phyloP scores from a whole-genome alignment of 1,140 invertebrate species.

The Daktulosphaira vitifoliae region DNA sequence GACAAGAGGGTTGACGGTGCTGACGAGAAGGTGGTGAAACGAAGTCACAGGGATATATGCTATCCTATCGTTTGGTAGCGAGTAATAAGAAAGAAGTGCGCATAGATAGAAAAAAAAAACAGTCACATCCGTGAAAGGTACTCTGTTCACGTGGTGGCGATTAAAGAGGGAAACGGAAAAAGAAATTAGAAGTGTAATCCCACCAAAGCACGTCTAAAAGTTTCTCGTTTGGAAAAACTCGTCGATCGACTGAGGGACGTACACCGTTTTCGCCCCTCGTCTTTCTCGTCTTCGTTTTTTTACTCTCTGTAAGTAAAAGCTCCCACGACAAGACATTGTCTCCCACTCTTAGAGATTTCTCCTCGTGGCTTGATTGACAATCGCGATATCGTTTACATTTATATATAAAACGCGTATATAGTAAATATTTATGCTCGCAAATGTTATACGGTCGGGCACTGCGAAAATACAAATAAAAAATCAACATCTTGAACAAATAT shows the following conservation, averaged over 20 bases:
- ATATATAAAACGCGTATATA: no score
- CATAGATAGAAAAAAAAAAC: conserved; percentile 27
- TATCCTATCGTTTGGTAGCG: not conserved
- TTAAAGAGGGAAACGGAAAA: conserved; percentile 28
- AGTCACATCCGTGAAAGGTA: not conserved
- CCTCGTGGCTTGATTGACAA: conserved; percentile 22
- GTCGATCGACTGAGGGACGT: conserved; percentile 19
- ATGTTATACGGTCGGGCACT: no score
- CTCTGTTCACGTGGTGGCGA: conserved; percentile 4
- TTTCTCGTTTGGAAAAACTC: not conserved
- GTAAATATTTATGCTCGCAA: no score
- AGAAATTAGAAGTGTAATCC: conserved; percentile 28
- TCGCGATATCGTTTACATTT: conserved; percentile 15
- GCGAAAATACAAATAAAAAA: no score
- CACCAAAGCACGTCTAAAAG: not conserved
- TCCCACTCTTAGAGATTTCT: conserved; percentile 31
- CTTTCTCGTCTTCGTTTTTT: conserved; percentile 1
- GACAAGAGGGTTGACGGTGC: not conserved
- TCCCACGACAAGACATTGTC: conserved; percentile 6
- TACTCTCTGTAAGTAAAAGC: not conserved
- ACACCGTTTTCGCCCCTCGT: conserved; percentile 15
- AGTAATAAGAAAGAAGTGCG: not conserved
- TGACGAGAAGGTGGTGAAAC: no score
- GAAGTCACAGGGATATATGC: no score
- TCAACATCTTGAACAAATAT: no score